phyloP scores from a whole-genome alignment of 2,888 invertebrate species.

The Lithophane semibrunnea region DNA sequence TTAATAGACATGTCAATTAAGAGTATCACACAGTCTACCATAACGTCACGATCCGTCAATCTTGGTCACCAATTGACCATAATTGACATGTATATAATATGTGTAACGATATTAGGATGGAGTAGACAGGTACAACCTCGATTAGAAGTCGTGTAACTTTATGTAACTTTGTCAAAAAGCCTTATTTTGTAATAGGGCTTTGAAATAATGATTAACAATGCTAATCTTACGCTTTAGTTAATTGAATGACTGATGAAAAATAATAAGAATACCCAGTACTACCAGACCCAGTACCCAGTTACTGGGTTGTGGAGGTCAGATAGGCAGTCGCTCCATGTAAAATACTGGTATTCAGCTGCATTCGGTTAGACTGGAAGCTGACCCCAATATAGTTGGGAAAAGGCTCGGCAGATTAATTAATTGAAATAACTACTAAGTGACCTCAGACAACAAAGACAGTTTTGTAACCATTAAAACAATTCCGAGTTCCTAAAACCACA shows the following conservation, averaged over 20 bases:
- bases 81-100: slow-evolving; percentile 1
- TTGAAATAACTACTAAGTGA: background rate
- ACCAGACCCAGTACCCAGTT: too few species aligned
- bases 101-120: background rate
- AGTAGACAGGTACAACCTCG: background rate
- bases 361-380: too few species aligned
- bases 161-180: background rate
- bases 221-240: too few species aligned
- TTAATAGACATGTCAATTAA: slow-evolving; percentile 9
- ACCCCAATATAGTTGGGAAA: too few species aligned
- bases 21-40: slow-evolving; percentile 11
- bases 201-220: background rate
- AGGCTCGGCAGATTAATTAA: too few species aligned
- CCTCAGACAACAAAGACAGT: background rate
- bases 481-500: slow-evolving; percentile 21
- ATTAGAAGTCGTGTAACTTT: background rate
- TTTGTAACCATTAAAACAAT: background rate
- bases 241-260: background rate
- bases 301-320: too few species aligned
- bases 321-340: too few species aligned
- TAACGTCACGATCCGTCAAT: slow-evolving; percentile 28
- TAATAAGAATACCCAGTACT: background rate
- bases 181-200: background rate
- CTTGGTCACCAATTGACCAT: slow-evolving; percentile 7
- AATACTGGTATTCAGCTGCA: too few species aligned